Base-by-base conservation (phyloP, 92 coral and sea anemone species). In the Hydrozoanthus gracilis region DNA sequence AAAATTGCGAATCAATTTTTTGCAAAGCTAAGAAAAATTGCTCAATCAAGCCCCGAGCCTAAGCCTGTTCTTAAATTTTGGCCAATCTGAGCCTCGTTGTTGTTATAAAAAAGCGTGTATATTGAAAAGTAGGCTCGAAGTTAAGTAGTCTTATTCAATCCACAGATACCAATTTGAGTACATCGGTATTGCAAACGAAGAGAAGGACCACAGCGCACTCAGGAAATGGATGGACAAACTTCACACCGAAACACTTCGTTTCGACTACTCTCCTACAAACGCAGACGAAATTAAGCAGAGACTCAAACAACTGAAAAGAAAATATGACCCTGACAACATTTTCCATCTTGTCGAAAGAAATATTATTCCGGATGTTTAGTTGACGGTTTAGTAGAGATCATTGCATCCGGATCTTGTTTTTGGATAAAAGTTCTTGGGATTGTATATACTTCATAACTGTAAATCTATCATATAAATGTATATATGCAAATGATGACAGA, bases 131-230 rank as follows among this genome's bases (percentile, higher is more conserved):
- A 27, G 2, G 39, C 39, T 27, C 2, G 39, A 27, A 27, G 73
- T 11, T 68, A 68, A 1, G 14, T 27, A 44, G 18, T 4, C 71
- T 20, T 15, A 55, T 6, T 77, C 7, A 27, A 4, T 39, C 35
- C 2, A 15, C 82, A 80, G 85, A 20, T 80, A 80, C 50, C 66
- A 47, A 64, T 51, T 60, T 45, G 85, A 80, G 69, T 80, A 80
- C 85, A 80, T 80, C 66, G 85, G 85, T 80, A 80, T 80, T 48
- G 74, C 85, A 50, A 80, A 49, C 15, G 73, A 80, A 16, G 73
- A 80, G 11, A 64, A 80, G 47, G 85, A 80, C 20, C 66, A 51
- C 61, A 61, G 66, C 47, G 6, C 75, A 12, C 73, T 80, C 48
- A 80, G 64, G 73, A 80, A 48, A 3, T 80, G 85, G 85, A 10